A percentile compares a stretch with the other conserved stretches of the same genome.
Conservation (phyloP, 2,797 vertebrate species). For the Lepidocolaptes lacrymiger region DNA sequence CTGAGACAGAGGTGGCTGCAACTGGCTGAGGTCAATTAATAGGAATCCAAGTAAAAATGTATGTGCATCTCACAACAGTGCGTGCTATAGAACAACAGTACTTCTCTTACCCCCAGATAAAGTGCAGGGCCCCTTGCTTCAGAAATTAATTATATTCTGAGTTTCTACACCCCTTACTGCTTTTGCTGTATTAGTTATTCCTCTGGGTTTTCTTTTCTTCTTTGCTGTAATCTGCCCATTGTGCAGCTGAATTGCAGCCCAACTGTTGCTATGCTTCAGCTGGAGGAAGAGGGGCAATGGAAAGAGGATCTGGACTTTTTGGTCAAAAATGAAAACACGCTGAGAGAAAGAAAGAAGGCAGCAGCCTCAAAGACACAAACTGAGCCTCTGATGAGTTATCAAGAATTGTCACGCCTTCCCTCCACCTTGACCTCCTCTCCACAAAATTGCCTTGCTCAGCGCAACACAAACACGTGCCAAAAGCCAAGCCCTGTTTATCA, state of each 20-base stretch:
- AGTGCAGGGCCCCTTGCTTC: neutral
- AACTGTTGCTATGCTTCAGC: neutral
- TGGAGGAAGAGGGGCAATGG: neutral
- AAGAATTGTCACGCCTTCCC: neutral
- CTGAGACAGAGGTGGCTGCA: neutral
- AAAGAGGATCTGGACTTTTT: neutral
- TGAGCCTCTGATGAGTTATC: neutral
- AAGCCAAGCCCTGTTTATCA: constrained; percentile 36
- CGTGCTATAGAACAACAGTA: neutral
- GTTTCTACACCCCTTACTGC: neutral
- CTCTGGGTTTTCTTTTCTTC: neutral
- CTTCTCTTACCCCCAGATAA: neutral
- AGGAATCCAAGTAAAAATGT: neutral
- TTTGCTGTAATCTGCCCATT: neutral
- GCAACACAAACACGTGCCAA: neutral
- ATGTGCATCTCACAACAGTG: neutral
- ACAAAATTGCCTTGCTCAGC: constrained; percentile 23
- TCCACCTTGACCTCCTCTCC: constrained; percentile 34
- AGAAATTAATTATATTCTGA: neutral
- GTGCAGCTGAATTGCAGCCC: neutral
- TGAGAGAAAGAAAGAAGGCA: neutral
- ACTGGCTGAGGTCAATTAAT: neutral
- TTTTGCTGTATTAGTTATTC: neutral
- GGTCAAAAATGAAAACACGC: neutral
- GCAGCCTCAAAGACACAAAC: neutral